Evolutionary conservation across 2,113 vertebrate genomes (phyloP).

Genomic region (Pandion haliaetus): DNA sequence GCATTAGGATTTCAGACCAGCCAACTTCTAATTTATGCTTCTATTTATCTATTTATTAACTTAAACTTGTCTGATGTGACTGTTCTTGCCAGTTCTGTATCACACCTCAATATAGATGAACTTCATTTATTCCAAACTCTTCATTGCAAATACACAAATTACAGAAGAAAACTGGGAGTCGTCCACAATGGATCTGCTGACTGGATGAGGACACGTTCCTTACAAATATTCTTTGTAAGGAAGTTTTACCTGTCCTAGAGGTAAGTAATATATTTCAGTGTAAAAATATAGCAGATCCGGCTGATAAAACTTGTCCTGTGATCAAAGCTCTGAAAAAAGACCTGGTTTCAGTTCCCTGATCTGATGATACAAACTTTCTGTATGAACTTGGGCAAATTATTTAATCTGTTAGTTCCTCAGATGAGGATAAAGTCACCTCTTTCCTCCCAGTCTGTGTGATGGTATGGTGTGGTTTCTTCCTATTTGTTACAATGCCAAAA

Average conservation of each 20-base stretch:
- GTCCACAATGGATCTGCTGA: neutral
- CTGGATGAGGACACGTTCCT: neutral
- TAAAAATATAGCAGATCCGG: neutral
- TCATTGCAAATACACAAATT: neutral
- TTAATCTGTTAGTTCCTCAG: neutral
- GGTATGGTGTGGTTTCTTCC: neutral
- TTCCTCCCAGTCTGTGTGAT: neutral
- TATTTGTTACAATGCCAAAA: neutral
- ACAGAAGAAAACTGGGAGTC: neutral
- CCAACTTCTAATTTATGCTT: neutral
- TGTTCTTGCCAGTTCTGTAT: neutral
- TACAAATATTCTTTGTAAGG: neutral
- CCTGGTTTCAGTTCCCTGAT: neutral
- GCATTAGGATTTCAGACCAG: neutral
- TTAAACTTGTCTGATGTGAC: neutral
- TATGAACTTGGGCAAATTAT: neutral
- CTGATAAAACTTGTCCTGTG: neutral
- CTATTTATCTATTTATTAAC: conserved; percentile 10
- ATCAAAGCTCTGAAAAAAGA: neutral
- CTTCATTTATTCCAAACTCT: neutral
- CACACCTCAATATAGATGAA: neutral
- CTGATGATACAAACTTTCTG: neutral
- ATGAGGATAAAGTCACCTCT: neutral
- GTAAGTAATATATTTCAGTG: neutral
- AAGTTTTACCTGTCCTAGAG: neutral